Evolutionary conservation across 2,888 invertebrate species (phyloP).

Genomic region (Trachelus troglodyta): DNA sequence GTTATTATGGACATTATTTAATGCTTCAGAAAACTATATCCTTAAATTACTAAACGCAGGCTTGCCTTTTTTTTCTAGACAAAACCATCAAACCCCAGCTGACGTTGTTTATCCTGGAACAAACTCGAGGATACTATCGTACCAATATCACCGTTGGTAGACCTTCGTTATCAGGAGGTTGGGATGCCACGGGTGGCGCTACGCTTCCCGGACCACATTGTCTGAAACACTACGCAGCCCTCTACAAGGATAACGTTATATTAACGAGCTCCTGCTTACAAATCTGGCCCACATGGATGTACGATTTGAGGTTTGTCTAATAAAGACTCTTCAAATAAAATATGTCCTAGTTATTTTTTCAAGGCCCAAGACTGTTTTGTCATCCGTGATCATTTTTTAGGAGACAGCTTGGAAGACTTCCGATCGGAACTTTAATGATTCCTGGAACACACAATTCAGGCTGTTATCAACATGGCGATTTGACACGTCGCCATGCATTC

Average conservation of each 20-base stretch:
- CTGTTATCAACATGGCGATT: constrained; percentile 69
- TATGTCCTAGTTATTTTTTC: constrained; percentile 1
- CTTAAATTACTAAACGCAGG: background rate
- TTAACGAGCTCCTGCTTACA: constrained; percentile 78
- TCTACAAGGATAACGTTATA: constrained; percentile 72
- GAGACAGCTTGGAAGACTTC: constrained; percentile 70
- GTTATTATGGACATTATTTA: background rate
- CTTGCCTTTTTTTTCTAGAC: constrained; percentile 36
- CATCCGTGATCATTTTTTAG: constrained; percentile 53
- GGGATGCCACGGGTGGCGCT: constrained; percentile 65
- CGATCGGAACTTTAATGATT: constrained; percentile 68
- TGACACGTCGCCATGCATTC: constrained; percentile 63
- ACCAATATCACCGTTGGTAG: constrained; percentile 62
- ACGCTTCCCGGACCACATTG: constrained; percentile 69
- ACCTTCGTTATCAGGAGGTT: constrained; percentile 62
- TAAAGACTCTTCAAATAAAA: constrained; percentile 15
- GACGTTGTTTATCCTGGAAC: constrained; percentile 46
- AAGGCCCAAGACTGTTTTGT: constrained; percentile 3
- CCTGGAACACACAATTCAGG: constrained; percentile 75
- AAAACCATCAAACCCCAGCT: constrained; percentile 48
- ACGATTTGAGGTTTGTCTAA: constrained; percentile 68
- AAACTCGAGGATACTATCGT: constrained; percentile 59
- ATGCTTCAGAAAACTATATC: too few species aligned
- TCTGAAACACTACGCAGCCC: constrained; percentile 78
- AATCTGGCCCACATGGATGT: constrained; percentile 89